Conservation (phyloP, 2,888 invertebrate genomes). For the Drosophila nigricruria region DNA sequence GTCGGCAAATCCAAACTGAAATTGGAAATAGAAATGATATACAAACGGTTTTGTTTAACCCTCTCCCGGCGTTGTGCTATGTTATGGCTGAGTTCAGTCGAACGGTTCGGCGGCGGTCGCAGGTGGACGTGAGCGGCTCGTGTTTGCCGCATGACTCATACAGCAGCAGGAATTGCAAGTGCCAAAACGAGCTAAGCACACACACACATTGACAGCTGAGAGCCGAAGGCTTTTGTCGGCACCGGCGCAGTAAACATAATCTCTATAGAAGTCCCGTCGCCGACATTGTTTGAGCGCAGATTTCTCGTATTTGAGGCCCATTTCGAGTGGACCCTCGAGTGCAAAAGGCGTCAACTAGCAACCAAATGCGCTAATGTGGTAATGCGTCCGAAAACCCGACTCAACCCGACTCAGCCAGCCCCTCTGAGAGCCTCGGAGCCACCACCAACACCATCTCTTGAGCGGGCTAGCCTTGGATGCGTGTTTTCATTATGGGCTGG, state of each 20-base stretch:
- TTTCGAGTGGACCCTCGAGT: slow-evolving; percentile 55
- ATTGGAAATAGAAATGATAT: slow-evolving; percentile 22
- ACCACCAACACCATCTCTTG: background rate
- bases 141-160: slow-evolving; percentile 63
- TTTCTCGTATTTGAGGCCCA: slow-evolving; percentile 37
- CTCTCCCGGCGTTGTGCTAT: background rate
- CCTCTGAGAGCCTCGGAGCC: background rate
- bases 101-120: slow-evolving; percentile 24
- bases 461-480: slow-evolving; percentile 17
- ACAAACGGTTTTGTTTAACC: slow-evolving; percentile 15
- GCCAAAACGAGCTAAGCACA: slow-evolving; percentile 38
- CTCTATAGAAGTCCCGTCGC: slow-evolving; percentile 11
- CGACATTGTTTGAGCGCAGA: slow-evolving; percentile 47
- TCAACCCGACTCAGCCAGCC: background rate
- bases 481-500: slow-evolving; percentile 43
- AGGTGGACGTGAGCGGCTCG: slow-evolving; percentile 38
- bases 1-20: slow-evolving; percentile 74
- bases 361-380: slow-evolving; percentile 60
- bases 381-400: slow-evolving; percentile 37
- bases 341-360: slow-evolving; percentile 18
- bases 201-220: slow-evolving; percentile 45
- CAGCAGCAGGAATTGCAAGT: slow-evolving; percentile 52
- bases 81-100: slow-evolving; percentile 1
- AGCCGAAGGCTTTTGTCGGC: slow-evolving; percentile 51
- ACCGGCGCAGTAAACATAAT: slow-evolving; percentile 66